These are phyloP conservation scores for Malaclemys terrapin DNA, from an alignment of 2,113 vertebrate genomes.

Conservation along the genomic window DNA sequence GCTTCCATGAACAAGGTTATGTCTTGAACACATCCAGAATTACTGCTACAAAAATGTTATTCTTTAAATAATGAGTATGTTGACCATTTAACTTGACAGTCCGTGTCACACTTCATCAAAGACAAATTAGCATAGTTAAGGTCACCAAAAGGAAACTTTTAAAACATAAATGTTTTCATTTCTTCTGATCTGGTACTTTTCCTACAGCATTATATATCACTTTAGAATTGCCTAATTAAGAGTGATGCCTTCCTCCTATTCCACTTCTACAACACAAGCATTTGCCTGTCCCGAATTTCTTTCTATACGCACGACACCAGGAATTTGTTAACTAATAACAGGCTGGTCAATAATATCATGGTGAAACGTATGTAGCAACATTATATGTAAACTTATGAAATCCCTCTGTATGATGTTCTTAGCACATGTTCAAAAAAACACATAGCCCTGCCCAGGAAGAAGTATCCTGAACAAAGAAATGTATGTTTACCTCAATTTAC, in stretches of 20 bases:
- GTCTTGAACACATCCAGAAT: slow-evolving; percentile 25
- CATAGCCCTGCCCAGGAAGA: no score
- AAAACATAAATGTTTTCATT: slow-evolving; percentile 69
- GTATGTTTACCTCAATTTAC: not conserved
- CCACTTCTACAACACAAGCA: not conserved
- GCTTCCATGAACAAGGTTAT: not conserved
- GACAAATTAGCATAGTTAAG: slow-evolving; percentile 51
- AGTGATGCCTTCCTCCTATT: slow-evolving; percentile 36
- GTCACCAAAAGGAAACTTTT: slow-evolving; percentile 68
- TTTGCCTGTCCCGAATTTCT: slow-evolving; percentile 3
- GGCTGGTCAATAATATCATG: not conserved
- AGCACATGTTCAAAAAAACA: not conserved
- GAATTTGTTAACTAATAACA: not conserved
- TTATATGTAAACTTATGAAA: not conserved
- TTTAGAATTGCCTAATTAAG: slow-evolving; percentile 62
- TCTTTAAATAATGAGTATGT: slow-evolving; percentile 56
- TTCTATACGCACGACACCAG: not conserved
- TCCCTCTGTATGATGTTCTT: not conserved
- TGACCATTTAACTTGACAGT: slow-evolving; percentile 58
- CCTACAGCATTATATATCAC: slow-evolving; percentile 26
- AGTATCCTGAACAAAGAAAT: not conserved
- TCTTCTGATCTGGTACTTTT: slow-evolving; percentile 65
- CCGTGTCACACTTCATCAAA: slow-evolving; percentile 59
- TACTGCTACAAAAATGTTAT: slow-evolving; percentile 42
- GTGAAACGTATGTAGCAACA: not conserved